These are phyloP conservation scores for Limanda limanda DNA, from an alignment of 2,113 vertebrate genomes.

Conservation along the genomic window DNA sequence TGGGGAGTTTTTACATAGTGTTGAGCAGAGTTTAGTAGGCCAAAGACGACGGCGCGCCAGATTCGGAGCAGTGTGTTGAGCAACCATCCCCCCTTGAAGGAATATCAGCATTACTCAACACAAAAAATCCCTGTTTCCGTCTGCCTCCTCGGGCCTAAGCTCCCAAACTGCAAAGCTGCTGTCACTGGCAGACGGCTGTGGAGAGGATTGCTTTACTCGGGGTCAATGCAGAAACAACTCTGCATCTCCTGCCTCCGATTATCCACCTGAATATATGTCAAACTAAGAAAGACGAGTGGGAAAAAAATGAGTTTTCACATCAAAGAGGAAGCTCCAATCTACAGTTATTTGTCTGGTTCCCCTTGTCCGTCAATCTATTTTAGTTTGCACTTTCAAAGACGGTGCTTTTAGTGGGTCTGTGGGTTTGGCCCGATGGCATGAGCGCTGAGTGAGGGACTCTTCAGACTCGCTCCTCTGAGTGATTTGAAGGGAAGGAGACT, in stretches of 20 bases:
- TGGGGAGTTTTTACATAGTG: conserved; percentile 71
- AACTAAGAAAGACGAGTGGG: conserved; percentile 12
- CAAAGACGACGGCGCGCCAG: conserved; percentile 66
- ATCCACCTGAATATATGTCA: conserved; percentile 34
- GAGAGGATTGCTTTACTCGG: conserved; percentile 58
- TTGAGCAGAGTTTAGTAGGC: conserved; percentile 79
- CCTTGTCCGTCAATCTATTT: neutral
- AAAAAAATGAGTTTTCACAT: conserved; percentile 17
- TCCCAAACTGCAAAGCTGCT: conserved; percentile 54
- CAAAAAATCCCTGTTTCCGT: conserved; percentile 49
- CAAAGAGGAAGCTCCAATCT: neutral
- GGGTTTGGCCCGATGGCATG: conserved; percentile 36
- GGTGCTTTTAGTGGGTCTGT: conserved; percentile 24
- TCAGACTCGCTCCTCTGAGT: conserved; percentile 49
- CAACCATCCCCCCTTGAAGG: conserved; percentile 66
- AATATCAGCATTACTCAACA: conserved; percentile 74
- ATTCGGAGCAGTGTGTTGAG: conserved; percentile 67
- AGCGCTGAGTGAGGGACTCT: conserved; percentile 52
- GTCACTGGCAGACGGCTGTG: conserved; percentile 49
- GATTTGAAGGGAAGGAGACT: conserved; percentile 65
- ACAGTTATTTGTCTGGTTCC: neutral
- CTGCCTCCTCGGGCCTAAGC: conserved; percentile 52
- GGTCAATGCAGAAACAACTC: conserved; percentile 60
- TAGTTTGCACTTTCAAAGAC: conserved; percentile 20
- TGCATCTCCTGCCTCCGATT: conserved; percentile 19